Percentiles rank a stretch among this genome's conserved stretches.
Conservation (phyloP, 30 jellyfish, hydroid and myxozoan genomes). For the Cassiopea andromeda region DNA sequence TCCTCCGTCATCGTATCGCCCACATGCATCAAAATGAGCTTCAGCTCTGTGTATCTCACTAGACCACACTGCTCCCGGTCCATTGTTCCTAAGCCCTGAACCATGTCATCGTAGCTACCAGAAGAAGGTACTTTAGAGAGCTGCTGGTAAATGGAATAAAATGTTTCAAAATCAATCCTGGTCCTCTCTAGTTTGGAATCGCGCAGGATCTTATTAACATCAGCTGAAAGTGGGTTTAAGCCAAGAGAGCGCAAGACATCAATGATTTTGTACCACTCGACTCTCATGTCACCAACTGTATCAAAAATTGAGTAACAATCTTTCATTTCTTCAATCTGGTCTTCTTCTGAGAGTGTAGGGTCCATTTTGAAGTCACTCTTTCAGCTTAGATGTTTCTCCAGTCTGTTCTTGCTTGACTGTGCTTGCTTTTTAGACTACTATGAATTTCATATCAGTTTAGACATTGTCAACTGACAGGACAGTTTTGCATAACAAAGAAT, state of each 20-base stretch:
- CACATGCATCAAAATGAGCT: constrained; percentile 73
- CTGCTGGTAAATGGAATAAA: constrained; percentile 86
- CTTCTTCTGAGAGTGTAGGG: constrained; percentile 58
- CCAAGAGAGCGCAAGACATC: constrained; percentile 96
- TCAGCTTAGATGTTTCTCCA: neutral
- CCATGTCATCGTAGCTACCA: constrained; percentile 92
- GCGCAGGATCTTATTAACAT: constrained; percentile 81
- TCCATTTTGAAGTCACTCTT: neutral
- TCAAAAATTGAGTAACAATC: constrained; percentile 91
- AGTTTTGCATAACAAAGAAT: neutral
- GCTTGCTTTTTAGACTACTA: neutral
- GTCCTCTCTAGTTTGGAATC: constrained; percentile 79
- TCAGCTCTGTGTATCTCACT: constrained; percentile 86
- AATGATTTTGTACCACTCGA: constrained; percentile 64
- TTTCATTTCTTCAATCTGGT: constrained; percentile 88
- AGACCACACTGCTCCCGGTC: constrained; percentile 91
- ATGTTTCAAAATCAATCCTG: constrained; percentile 92
- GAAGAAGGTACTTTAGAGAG: constrained; percentile 71
- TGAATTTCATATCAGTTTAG: neutral
- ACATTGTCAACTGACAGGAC: neutral
- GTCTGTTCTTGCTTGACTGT: neutral
- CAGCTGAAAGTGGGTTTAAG: constrained; percentile 82
- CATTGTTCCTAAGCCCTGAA: constrained; percentile 88
- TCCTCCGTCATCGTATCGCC: constrained; percentile 95
- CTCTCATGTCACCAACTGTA: constrained; percentile 86